These are phyloP conservation scores for Agrilus biguttatus DNA, from an alignment of 2,888 invertebrate species.

Conservation along the genomic window DNA sequence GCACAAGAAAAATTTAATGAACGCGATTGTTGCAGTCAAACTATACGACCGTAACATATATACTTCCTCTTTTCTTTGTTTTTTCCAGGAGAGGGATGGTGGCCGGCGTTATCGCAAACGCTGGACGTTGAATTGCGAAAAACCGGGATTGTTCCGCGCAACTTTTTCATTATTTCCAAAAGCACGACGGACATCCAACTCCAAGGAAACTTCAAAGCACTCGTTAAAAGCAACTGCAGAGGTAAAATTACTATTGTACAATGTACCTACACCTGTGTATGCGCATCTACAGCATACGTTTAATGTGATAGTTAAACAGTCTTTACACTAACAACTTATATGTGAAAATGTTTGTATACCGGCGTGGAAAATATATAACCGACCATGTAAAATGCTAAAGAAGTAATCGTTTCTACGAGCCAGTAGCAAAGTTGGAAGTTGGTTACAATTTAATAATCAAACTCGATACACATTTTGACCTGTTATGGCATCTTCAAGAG, in stretches of 20 bases:
- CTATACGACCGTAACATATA: neutral
- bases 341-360: too few species aligned
- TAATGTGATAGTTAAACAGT: too few species aligned
- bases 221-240: constrained; percentile 33
- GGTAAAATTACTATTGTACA: constrained; percentile 22
- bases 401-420: too few species aligned
- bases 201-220: constrained; percentile 29
- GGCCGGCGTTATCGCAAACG: constrained; percentile 37
- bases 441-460: too few species aligned
- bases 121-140: constrained; percentile 35
- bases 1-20: too few species aligned
- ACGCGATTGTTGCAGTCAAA: neutral
- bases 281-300: too few species aligned
- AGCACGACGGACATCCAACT: constrained; percentile 28
- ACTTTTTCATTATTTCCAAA: constrained; percentile 33
- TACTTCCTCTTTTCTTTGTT: neutral
- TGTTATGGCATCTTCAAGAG: too few species aligned
- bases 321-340: neutral
- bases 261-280: neutral
- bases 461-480: too few species aligned
- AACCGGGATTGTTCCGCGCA: constrained; percentile 36
- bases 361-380: too few species aligned
- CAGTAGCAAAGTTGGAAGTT: too few species aligned
- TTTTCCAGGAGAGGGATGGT: constrained; percentile 38
- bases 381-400: too few species aligned